These are phyloP conservation scores for Lepidurus packardi DNA, from an alignment of 1,140 invertebrate genomes.

Conservation along the genomic window DNA sequence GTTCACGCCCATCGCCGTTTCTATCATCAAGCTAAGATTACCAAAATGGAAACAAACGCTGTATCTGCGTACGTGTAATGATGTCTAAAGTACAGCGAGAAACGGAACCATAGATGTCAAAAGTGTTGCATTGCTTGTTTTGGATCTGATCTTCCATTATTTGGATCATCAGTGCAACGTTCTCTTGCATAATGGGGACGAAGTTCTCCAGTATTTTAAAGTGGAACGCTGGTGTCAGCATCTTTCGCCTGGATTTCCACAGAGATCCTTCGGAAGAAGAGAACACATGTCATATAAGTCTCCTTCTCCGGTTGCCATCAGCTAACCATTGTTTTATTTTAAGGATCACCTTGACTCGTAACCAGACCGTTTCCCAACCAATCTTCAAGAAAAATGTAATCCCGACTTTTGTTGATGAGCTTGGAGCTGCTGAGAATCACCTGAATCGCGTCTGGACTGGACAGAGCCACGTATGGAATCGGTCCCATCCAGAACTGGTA, in stretches of 20 bases:
- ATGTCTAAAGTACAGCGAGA: conserved; percentile 54
- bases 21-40: conserved; percentile 41
- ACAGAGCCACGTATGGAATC: background rate
- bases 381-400: conserved; percentile 65
- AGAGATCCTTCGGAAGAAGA: conserved; percentile 43
- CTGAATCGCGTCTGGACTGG: conserved; percentile 42
- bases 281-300: background rate
- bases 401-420: conserved; percentile 63
- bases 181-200: conserved; percentile 60
- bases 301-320: background rate
- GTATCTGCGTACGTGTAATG: conserved; percentile 61
- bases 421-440: conserved; percentile 61
- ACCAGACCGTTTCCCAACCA: conserved; percentile 75
- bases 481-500: background rate
- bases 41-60: no score
- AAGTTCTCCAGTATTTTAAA: conserved; percentile 59
- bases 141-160: conserved; percentile 70
- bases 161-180: conserved; percentile 60
- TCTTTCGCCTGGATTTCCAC: conserved; percentile 52
- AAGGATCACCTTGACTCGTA: conserved; percentile 58
- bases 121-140: conserved; percentile 42
- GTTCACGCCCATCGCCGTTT: conserved; percentile 74
- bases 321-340: background rate
- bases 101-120: conserved; percentile 50
- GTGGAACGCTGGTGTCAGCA: conserved; percentile 59